Evolutionary conservation across 2,113 vertebrate genomes (phyloP).

Genomic region (Epinephelus lanceolatus): DNA sequence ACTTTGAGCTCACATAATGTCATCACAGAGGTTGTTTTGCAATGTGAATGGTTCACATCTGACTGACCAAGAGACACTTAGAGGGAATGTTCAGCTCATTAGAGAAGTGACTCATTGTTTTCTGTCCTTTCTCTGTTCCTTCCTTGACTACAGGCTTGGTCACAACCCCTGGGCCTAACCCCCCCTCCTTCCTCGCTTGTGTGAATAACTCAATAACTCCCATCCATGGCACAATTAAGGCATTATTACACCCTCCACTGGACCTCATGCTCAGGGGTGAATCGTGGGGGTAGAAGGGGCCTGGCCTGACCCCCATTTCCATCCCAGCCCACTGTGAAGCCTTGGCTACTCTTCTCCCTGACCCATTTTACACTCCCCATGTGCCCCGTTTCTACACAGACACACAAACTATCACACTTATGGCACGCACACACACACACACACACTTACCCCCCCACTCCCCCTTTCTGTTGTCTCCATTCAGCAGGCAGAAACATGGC

Average conservation of each 20-base stretch:
- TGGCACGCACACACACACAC: conserved; percentile 5
- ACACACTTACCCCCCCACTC: background rate
- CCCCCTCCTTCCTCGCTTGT: conserved; percentile 56
- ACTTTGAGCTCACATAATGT: conserved; percentile 57
- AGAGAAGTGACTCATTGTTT: conserved; percentile 79
- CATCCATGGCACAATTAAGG: conserved; percentile 79
- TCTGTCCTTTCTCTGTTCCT: conserved; percentile 60
- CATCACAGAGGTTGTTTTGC: conserved; percentile 57
- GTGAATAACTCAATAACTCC: conserved; percentile 80
- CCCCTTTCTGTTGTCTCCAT: conserved; percentile 36
- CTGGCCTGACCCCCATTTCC: conserved; percentile 43
- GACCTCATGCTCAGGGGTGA: conserved; percentile 66
- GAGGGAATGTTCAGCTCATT: conserved; percentile 78
- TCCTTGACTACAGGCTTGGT: conserved; percentile 72
- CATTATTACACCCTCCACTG: conserved; percentile 80
- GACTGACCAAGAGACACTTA: conserved; percentile 62
- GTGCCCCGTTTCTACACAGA: conserved; percentile 49
- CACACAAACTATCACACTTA: conserved; percentile 42
- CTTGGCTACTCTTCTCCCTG: conserved; percentile 71
- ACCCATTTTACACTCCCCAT: conserved; percentile 74
- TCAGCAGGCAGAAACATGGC: conserved; percentile 65
- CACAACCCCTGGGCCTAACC: conserved; percentile 61
- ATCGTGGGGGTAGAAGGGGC: conserved; percentile 50
- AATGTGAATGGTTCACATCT: conserved; percentile 68
- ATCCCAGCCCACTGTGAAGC: conserved; percentile 55